Conservation (phyloP, 2,797 vertebrate genomes). For the Liasis olivaceus region DNA sequence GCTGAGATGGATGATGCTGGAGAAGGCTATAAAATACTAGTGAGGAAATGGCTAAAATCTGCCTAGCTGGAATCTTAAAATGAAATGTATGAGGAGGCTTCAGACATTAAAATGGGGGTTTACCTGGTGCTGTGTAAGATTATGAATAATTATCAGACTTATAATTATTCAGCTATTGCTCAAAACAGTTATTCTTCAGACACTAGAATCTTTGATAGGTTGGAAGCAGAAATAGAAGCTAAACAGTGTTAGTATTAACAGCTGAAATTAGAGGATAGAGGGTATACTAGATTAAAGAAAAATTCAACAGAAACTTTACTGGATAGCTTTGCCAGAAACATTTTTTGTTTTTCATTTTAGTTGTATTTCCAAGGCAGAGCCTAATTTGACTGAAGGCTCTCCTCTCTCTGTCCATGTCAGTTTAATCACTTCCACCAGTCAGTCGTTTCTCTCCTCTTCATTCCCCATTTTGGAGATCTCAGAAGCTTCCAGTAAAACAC, state of each 20-base stretch:
- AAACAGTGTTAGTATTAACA: neutral
- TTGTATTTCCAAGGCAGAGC: neutral
- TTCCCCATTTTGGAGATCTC: neutral
- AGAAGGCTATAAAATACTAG: neutral
- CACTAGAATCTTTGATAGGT: neutral
- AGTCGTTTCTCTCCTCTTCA: neutral
- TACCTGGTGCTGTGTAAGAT: neutral
- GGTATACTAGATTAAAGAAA: neutral
- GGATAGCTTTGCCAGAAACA: neutral
- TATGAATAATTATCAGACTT: neutral
- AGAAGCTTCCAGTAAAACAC: neutral
- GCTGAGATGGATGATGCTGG: neutral
- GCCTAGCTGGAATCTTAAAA: neutral
- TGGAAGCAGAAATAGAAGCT: neutral
- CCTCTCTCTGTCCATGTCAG: neutral
- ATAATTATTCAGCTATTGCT: neutral
- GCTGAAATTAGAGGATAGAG: neutral
- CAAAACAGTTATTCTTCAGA: neutral
- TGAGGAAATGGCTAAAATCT: neutral
- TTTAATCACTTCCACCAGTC: neutral
- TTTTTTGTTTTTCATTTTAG: neutral
- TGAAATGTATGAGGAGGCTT: neutral
- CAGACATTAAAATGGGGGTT: neutral
- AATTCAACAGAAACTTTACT: neutral
- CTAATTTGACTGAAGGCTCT: neutral